These are phyloP conservation scores for Carettochelys insculpta DNA, from an alignment of 2,113 vertebrate genomes.

Conservation along the genomic window DNA sequence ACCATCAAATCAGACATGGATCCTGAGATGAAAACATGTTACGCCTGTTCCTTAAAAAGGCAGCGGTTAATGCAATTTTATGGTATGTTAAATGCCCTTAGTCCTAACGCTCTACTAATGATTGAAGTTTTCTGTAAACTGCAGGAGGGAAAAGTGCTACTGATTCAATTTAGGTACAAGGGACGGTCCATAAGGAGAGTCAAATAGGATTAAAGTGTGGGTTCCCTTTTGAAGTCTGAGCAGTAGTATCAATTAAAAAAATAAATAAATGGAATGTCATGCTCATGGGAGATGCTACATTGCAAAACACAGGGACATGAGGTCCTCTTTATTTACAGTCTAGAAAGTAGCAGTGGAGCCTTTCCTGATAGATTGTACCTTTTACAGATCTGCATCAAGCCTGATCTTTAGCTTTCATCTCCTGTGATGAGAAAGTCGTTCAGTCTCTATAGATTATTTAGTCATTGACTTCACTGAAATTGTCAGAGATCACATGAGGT, in stretches of 20 bases:
- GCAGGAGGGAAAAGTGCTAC: not conserved
- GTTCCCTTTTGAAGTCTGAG: not conserved
- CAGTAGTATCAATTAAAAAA: accelerated
- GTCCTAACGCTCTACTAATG: not conserved
- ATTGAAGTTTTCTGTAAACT: not conserved
- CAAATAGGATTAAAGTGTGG: not conserved
- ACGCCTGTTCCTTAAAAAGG: not conserved
- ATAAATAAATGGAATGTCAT: accelerated
- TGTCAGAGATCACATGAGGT: not conserved
- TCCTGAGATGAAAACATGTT: not conserved
- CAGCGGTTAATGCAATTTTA: not conserved
- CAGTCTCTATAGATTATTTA: not conserved
- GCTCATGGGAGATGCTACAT: accelerated
- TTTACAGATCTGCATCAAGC: accelerated
- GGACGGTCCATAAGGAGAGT: not conserved
- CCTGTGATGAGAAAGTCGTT: accelerated
- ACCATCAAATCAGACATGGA: not conserved
- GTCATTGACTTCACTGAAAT: accelerated
- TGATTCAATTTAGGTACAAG: not conserved
- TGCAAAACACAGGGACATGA: not conserved
- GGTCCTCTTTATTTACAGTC: not conserved
- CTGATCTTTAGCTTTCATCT: accelerated
- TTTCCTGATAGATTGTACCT: not conserved
- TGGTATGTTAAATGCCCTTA: not conserved
- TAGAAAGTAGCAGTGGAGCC: not conserved